phyloP scores from a whole-genome alignment of 2,797 vertebrate genomes.

The Lithobates pipiens region DNA sequence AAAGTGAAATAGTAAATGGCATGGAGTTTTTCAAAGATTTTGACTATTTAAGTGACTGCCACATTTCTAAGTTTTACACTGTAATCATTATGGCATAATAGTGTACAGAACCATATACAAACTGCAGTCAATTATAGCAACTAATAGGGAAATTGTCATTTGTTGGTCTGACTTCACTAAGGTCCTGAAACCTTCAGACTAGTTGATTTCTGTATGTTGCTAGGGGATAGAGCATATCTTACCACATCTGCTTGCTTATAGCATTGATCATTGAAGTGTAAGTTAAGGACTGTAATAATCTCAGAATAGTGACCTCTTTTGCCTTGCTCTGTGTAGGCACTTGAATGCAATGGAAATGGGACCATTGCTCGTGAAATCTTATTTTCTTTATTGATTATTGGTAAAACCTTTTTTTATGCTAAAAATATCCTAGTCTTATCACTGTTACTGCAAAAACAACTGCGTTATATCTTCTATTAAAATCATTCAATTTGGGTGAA shows the following conservation, averaged over 20 bases:
- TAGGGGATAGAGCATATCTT: not conserved
- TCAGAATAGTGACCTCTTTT: not conserved
- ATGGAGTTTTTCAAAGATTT: too few species aligned
- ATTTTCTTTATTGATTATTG: not conserved
- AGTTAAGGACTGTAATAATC: not conserved
- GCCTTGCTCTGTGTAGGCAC: too few species aligned
- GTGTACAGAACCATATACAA: too few species aligned
- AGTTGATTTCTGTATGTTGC: not conserved
- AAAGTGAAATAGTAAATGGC: too few species aligned
- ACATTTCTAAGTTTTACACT: too few species aligned
- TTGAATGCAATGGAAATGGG: not conserved
- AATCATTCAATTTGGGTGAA: constrained; percentile 8
- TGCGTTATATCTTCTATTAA: not conserved
- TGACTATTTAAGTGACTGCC: too few species aligned
- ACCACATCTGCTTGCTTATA: not conserved
- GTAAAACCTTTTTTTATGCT: not conserved
- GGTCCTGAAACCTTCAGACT: not conserved
- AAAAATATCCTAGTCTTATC: not conserved
- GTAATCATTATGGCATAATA: too few species aligned
- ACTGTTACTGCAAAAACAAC: not conserved
- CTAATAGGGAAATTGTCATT: too few species aligned
- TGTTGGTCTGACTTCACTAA: too few species aligned
- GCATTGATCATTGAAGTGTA: not conserved
- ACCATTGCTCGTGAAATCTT: not conserved
- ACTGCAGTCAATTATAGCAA: too few species aligned